Evolutionary conservation across 2,888 invertebrate genomes (phyloP), one percentile per base, ranked within the genome.

Genomic region (Nowickia ferox): DNA sequence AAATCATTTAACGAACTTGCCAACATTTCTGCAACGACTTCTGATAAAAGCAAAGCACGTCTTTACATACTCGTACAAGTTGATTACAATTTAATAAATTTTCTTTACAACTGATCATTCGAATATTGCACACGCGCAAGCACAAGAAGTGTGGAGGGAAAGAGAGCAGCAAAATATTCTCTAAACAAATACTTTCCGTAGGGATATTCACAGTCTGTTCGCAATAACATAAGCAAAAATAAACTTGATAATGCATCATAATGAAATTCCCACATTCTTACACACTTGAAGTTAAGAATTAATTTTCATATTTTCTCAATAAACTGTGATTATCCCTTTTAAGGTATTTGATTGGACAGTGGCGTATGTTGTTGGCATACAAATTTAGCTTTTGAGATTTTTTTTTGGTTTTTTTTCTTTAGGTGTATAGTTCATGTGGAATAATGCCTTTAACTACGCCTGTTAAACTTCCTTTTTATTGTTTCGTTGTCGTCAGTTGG

Each of bases 71-170:
- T 30, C 30, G 30, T 30, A 80, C 13, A 48, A 61, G 79, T 86
- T 86, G 86, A 86, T 86, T 86, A 86, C 83, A 83, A 80, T 86
- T 83, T 83, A 86, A 86, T 86, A 86, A 83, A 86, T 86, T 86
- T 76, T 66, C 79, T 76, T 86, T 86, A 83, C 82, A 71, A 72
- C 71, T 76, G 86, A 86, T 86, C 79, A 66, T 69, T 69, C 51
- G 63, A 44, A 11, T 10, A 59, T 42, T 30, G 22, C 51, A 22
- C 2, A 44, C 9, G 3, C 13, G 1, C 40, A 2, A 11, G 22
- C 8, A 22, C 10, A 15, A 11, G 6, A 10, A 38, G 40, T 51
- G 30, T 48, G 22, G 11, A 9, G 19, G 30, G 8, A 0, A 19
- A 19, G 63, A 42, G 30, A 51, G 15, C 59, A 68, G 48, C 3